Base-by-base conservation (phyloP, 2,888 invertebrate species). In the Epinotia demarniana region DNA sequence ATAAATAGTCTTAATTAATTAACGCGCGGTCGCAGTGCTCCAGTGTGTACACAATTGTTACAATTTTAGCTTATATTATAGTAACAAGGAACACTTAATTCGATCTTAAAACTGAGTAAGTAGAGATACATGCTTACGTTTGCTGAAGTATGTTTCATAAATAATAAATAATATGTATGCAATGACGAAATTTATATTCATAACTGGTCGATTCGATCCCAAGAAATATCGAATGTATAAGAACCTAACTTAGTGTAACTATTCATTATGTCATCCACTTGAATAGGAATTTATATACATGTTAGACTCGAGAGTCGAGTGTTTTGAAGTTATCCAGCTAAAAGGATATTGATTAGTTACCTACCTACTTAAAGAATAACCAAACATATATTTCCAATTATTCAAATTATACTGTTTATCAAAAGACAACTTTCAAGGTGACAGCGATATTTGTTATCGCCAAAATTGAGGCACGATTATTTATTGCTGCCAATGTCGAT, bases 341-440 rank as follows among this genome's bases (percentile, higher is more conserved):
- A 33, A 33, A 9, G 39, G 39, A 39, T 39, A 39, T 39, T 39
- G 39, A 39, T 39, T 33, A 33, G 0, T 13, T 27, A 19, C 8
- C 2, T 19, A 27, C 13, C 2, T 19, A 27, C 13, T 27, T 60
- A 27, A 23, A 13, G n/a, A 53, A 1, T 53, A 53, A 55, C 39
- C 57, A 19, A 46, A 23, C 19, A 58, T 8, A 39, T 0, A 75
- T 72, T 39, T 73, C 72, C n/a, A 60, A 8, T 39, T 62, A 76
- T 76, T 78, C 76, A 79, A 78, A 78, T 78, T 81, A 33, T 81
- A 78, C 78, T 77, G 81, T 80, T 80, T 63, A 78, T 79, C 77
- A 79, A 81, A 82, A 81, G 77, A 80, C 77, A 82, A 80, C 81
- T 81, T 90, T 91, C 91, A 91, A 92, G 91, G 91, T 90, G 84